A percentile compares a stretch with the other conserved stretches of the same genome.
Conservation (phyloP, 2,113 vertebrate genomes). For the Chinchilla lanigera region DNA sequence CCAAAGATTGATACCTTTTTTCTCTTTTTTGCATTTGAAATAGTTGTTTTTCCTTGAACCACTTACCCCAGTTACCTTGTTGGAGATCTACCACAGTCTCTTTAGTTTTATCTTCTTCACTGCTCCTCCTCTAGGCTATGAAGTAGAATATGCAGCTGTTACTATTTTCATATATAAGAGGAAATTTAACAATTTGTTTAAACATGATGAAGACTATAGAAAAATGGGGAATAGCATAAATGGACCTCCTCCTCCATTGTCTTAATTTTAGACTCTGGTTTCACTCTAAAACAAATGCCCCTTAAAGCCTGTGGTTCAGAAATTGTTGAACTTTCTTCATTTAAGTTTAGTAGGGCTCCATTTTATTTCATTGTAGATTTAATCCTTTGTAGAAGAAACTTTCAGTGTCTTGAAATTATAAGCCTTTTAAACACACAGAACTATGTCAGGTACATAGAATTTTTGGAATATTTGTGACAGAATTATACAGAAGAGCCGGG, state of each 20-base stretch:
- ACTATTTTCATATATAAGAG: background rate
- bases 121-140: background rate
- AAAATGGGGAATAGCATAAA: background rate
- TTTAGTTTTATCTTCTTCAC: background rate
- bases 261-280: background rate
- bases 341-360: background rate
- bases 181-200: background rate
- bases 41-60: background rate
- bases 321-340: slow-evolving; percentile 1
- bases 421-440: slow-evolving; percentile 10
- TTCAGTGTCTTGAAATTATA: background rate
- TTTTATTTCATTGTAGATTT: slow-evolving; percentile 41
- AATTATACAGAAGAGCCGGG: background rate
- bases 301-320: slow-evolving; percentile 13
- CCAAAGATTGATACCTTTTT: background rate
- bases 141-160: background rate
- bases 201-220: background rate
- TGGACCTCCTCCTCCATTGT: background rate
- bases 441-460: background rate
- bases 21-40: slow-evolving; percentile 23
- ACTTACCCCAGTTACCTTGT: background rate
- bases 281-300: background rate
- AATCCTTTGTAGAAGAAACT: background rate
- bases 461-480: background rate
- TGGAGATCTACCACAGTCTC: background rate